These are phyloP conservation scores for Antechinus flavipes DNA, from an alignment of 2,113 vertebrate genomes.

Conservation along the genomic window DNA sequence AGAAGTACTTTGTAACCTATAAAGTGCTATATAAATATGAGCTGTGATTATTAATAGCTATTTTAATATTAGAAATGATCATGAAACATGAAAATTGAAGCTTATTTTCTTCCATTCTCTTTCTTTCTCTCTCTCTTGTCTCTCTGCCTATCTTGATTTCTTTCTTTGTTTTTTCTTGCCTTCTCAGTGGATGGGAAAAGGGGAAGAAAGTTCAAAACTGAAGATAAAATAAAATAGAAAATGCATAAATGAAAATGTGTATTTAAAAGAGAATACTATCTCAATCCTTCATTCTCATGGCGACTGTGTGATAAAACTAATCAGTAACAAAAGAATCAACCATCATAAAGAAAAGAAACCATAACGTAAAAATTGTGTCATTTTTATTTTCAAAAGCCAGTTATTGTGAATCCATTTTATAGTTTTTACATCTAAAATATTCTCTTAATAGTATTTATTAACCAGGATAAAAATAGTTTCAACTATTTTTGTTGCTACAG, in stretches of 20 bases:
- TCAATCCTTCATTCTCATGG: background rate
- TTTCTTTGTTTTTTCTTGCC: background rate
- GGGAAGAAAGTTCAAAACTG: background rate
- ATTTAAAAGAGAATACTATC: background rate
- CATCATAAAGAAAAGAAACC: background rate
- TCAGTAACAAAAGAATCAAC: background rate
- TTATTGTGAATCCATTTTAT: background rate
- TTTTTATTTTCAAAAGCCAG: background rate
- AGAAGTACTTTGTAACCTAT: background rate
- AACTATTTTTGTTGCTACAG: background rate
- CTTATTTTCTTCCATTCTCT: background rate
- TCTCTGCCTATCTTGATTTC: background rate
- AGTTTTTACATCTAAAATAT: background rate
- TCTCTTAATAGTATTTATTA: background rate
- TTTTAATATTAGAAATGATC: background rate
- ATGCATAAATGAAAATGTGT: background rate
- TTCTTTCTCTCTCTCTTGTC: too few relatives aligned
- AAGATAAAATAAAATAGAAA: background rate
- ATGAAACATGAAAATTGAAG: background rate
- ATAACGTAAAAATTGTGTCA: background rate
- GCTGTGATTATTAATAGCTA: background rate
- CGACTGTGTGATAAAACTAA: background rate
- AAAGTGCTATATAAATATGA: background rate
- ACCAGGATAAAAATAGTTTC: background rate
- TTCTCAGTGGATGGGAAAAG: background rate